Evolutionary conservation across 2,888 invertebrate species (phyloP).

Genomic region (Tipula confusa): DNA sequence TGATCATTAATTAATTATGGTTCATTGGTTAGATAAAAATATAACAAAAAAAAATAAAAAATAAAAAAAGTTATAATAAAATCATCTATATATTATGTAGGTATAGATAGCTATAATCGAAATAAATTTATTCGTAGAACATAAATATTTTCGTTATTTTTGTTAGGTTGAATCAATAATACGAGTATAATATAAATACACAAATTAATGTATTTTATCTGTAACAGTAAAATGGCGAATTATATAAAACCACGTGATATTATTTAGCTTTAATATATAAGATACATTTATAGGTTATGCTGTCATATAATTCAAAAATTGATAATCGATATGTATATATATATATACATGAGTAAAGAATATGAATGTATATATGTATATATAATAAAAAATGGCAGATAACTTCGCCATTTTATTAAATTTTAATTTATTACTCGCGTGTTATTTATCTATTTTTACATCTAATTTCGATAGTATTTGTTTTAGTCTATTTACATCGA

Average conservation of each 20-base stretch:
- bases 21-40: background rate
- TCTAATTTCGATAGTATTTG: background rate
- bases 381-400: background rate
- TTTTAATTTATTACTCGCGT: constrained; percentile 3
- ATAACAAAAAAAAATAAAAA: background rate
- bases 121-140: background rate
- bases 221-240: background rate
- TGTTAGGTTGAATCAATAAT: background rate
- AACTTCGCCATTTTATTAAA: background rate
- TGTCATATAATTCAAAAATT: background rate
- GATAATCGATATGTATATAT: background rate
- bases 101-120: background rate
- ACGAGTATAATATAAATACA: background rate
- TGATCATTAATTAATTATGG: constrained; percentile 12
- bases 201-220: background rate
- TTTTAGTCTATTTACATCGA: background rate
- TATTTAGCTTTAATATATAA: background rate
- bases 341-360: background rate
- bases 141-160: background rate
- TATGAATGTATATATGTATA: background rate
- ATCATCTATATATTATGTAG: no score
- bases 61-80: background rate
- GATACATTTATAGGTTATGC: background rate
- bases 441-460: background rate
- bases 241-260: background rate